Percentiles rank a stretch among this genome's conserved stretches.
phyloP scores from a whole-genome alignment of 92 coral and sea anemone genomes.

The Bergia puertoricense region DNA sequence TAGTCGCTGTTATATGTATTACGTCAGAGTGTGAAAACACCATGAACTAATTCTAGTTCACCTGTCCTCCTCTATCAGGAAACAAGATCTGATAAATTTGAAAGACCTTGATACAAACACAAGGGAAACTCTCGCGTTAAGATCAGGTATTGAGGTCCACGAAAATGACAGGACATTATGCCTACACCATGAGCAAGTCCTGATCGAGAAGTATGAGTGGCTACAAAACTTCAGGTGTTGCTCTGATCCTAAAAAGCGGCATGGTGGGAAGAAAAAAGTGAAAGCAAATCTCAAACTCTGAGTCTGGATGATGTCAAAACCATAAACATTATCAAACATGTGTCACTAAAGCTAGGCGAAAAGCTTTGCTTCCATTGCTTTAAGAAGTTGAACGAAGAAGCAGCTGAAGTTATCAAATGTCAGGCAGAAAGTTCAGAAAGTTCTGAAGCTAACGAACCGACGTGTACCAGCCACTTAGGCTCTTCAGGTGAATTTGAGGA shows the following conservation, averaged over 20 bases:
- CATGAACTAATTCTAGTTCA: conserved; percentile 25
- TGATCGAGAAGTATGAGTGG: conserved; percentile 22
- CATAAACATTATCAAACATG: conserved; percentile 11
- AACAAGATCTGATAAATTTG: conserved; percentile 27
- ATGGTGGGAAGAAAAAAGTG: conserved; percentile 8
- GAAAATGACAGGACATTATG: conserved; percentile 5
- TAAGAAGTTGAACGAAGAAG: conserved; percentile 3
- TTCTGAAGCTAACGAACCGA: conserved; percentile 16
- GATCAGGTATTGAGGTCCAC: conserved; percentile 13
- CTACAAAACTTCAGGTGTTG: conserved; percentile 17
- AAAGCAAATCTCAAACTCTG: conserved; percentile 11
- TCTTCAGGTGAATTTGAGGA: conserved; percentile 33
- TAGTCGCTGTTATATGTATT: conserved; percentile 18
- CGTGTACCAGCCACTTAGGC: conserved; percentile 31
- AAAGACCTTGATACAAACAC: conserved; percentile 17
- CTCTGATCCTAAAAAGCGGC: too few species aligned
- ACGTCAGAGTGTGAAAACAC: conserved; percentile 13
- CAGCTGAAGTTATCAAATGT: conserved; percentile 7
- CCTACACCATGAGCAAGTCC: conserved; percentile 25
- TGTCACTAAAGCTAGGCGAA: conserved; percentile 7
- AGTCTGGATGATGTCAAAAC: conserved; percentile 14
- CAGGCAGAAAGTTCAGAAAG: conserved; percentile 23
- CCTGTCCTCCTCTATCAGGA: conserved; percentile 22
- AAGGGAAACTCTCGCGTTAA: conserved; percentile 18
- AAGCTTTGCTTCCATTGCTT: conserved; percentile 6